These are phyloP conservation scores for Oryzias sinensis DNA, from an alignment of 2,797 vertebrate genomes.

Conservation along the genomic window DNA sequence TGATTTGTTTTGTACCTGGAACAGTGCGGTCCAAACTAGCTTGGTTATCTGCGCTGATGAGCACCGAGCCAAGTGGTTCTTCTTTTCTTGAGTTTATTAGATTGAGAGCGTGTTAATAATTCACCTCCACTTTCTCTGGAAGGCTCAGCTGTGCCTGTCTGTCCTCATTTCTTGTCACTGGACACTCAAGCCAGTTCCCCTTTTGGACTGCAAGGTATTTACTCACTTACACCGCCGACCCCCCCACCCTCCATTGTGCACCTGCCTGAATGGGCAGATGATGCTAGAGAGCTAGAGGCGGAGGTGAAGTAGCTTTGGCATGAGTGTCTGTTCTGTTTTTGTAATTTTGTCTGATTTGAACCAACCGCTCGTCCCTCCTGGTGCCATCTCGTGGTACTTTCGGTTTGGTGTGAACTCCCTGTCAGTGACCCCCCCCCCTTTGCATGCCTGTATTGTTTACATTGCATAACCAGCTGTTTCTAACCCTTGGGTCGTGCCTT, in stretches of 20 bases:
- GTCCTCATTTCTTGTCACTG: constrained; percentile 39
- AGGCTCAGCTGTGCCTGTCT: constrained; percentile 57
- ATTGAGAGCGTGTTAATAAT: constrained; percentile 67
- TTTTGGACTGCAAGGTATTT: constrained; percentile 53
- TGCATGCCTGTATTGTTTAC: constrained; percentile 46
- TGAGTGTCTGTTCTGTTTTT: constrained; percentile 37
- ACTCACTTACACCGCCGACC: constrained; percentile 34
- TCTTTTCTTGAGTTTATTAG: constrained; percentile 57
- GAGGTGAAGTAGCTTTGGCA: constrained; percentile 23
- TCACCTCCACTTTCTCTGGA: constrained; percentile 53
- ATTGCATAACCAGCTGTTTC: constrained; percentile 68
- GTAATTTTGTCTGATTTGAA: constrained; percentile 11
- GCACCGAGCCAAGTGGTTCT: constrained; percentile 36
- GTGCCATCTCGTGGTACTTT: constrained; percentile 49
- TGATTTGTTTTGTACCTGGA: constrained; percentile 26
- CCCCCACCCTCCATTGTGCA: constrained; percentile 38
- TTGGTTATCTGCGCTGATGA: constrained; percentile 20
- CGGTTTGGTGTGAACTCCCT: constrained; percentile 55
- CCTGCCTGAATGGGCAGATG: constrained; percentile 51
- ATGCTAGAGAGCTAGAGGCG: constrained; percentile 35
- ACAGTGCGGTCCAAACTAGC: constrained; percentile 26
- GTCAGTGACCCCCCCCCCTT: constrained; percentile 53
- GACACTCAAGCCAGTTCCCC: constrained; percentile 43
- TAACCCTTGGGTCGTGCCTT: constrained; percentile 41
- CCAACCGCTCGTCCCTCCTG: constrained; percentile 33